phyloP scores from a whole-genome alignment of 2,888 invertebrate species.

The Amblyjoppa fuscipennis region DNA sequence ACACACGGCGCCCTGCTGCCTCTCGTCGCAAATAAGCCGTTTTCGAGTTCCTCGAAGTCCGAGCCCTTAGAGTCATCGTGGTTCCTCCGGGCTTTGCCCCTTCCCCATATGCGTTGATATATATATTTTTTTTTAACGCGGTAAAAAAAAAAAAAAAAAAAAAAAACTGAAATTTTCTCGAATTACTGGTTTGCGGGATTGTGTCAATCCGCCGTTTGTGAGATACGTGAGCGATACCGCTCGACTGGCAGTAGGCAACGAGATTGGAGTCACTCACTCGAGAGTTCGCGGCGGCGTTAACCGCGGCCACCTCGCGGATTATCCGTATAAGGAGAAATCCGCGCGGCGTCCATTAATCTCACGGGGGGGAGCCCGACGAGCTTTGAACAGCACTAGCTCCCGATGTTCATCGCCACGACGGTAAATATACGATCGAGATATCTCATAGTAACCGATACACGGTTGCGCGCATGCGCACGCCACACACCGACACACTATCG shows the following conservation, averaged over 20 bases:
- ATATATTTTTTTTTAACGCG: neutral
- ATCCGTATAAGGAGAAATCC: conserved; percentile 66
- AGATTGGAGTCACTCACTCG: conserved; percentile 48
- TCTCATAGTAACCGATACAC: conserved; percentile 27
- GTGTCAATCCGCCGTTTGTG: neutral
- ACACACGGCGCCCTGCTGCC: conserved; percentile 60
- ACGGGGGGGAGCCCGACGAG: conserved; percentile 12
- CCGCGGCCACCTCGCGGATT: conserved; percentile 59
- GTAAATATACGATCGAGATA: conserved; percentile 62
- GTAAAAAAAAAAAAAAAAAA: neutral
- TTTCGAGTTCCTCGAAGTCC: conserved; percentile 45
- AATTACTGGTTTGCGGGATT: neutral
- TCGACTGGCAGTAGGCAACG: conserved; percentile 19
- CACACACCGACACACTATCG: conserved; percentile 55
- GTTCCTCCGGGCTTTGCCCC: neutral
- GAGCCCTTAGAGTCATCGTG: conserved; percentile 26
- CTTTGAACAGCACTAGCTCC: conserved; percentile 24
- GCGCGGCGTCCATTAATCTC: conserved; percentile 67
- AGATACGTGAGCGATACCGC: conserved; percentile 4
- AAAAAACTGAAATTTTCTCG: neutral
- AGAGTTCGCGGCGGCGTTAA: conserved; percentile 54
- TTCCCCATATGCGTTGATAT: neutral
- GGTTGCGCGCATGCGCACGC: neutral
- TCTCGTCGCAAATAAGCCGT: conserved; percentile 38
- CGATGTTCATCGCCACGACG: conserved; percentile 62